Percentiles rank a stretch among this genome's conserved stretches.
Conservation (phyloP, 2,113 vertebrate genomes). For the Dasyprocta punctata region DNA sequence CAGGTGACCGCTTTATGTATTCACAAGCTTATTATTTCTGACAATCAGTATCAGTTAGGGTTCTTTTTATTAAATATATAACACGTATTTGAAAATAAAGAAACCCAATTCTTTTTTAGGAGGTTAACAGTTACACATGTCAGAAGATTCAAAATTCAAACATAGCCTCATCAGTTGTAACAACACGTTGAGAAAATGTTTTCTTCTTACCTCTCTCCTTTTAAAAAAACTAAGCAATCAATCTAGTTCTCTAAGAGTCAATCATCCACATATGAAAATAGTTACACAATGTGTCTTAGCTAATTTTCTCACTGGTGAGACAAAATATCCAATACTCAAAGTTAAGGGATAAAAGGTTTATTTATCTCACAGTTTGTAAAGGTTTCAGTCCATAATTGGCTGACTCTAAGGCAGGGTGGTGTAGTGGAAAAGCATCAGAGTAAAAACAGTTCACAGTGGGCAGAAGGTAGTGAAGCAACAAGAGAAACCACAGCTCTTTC, state of each 20-base stretch:
- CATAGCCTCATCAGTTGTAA: constrained; percentile 30
- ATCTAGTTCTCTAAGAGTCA: background rate
- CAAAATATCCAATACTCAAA: background rate
- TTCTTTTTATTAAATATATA: constrained; percentile 75
- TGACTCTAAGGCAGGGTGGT: no score
- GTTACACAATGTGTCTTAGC: background rate
- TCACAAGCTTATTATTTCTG: constrained; percentile 75
- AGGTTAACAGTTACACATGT: background rate
- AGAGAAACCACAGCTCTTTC: background rate
- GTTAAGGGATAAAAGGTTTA: background rate
- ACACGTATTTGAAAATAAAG: constrained; percentile 50
- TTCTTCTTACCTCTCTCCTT: background rate
- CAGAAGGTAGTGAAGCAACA: background rate
- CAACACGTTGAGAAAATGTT: constrained; percentile 36
- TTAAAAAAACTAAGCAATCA: constrained; percentile 36
- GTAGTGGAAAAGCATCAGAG: background rate
- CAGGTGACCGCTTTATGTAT: constrained; percentile 73
- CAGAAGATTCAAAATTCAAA: constrained; percentile 37
- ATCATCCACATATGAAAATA: constrained; percentile 42
- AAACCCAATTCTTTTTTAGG: constrained; percentile 63
- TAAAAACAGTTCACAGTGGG: background rate
- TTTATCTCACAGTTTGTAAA: background rate
- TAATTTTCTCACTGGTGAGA: background rate
- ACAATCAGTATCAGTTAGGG: constrained; percentile 75
- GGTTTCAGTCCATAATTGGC: background rate